phyloP scores from a whole-genome alignment of 2,797 vertebrate genomes.

The Dendrocincla tyrannina region DNA sequence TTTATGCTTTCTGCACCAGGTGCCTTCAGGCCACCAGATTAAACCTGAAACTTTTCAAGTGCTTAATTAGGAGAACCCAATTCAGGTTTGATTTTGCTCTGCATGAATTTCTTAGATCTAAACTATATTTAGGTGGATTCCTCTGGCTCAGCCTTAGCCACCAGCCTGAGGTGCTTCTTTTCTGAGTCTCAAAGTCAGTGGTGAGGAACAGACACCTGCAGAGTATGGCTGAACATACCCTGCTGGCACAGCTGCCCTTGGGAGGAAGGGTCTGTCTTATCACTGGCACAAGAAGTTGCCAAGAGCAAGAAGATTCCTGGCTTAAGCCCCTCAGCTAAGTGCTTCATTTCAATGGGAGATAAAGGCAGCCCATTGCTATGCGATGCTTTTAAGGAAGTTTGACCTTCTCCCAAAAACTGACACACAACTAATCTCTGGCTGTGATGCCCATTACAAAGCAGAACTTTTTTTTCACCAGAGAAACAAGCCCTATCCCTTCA shows the following conservation, averaged over 20 bases:
- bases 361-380: not conserved
- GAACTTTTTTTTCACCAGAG: not conserved
- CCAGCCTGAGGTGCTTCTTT: not conserved
- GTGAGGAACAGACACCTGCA: not conserved
- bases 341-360: not conserved
- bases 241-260: not conserved
- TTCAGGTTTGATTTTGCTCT: not conserved
- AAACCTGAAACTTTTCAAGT: not conserved
- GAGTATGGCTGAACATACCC: not conserved
- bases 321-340: not conserved
- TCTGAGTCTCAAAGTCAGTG: not conserved
- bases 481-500: not conserved
- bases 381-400: not conserved
- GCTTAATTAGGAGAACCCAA: not conserved
- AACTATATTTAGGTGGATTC: not conserved
- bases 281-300: not conserved
- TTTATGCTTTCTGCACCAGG: rapidly evolving
- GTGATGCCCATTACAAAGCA: not conserved
- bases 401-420: not conserved
- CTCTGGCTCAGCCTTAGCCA: not conserved
- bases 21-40: not conserved
- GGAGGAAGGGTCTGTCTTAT: not conserved
- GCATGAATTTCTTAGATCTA: not conserved
- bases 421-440: not conserved
- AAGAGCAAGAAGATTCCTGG: not conserved